Conservation (phyloP, 2,797 vertebrate genomes). For the Percopsis omiscomaycus region DNA sequence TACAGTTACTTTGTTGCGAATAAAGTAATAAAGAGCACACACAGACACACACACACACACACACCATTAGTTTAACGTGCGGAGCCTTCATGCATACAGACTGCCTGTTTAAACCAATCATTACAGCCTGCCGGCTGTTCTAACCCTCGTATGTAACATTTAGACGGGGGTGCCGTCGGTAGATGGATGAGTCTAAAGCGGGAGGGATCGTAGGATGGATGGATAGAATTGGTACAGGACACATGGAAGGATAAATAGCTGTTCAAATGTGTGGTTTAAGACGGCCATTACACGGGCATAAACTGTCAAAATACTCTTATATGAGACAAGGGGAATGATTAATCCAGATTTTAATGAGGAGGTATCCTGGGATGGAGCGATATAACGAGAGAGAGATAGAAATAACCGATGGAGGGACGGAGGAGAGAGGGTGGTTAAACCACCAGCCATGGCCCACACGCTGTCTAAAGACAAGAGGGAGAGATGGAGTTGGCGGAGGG, state of each 20-base stretch:
- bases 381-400: neutral
- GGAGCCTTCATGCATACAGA: conserved; percentile 67
- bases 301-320: neutral
- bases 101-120: conserved; percentile 66
- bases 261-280: conserved; percentile 13
- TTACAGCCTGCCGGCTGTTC: conserved; percentile 42
- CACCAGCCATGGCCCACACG: neutral
- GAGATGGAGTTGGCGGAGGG: neutral
- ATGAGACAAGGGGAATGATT: neutral
- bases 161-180: neutral
- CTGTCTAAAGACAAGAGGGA: neutral
- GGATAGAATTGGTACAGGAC: neutral
- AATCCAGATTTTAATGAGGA: neutral
- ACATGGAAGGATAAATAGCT: conserved; percentile 13
- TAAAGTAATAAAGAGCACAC: no score
- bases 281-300: neutral
- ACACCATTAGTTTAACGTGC: conserved; percentile 50
- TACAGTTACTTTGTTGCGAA: neutral
- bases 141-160: conserved; percentile 40
- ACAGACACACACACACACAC: conserved; percentile 38
- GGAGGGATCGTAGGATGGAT: neutral
- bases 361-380: neutral
- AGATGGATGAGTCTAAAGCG: conserved; percentile 25
- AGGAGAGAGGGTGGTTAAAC: neutral
- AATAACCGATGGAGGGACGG: neutral